Base-by-base conservation (phyloP, 2,797 vertebrate species). In the Darevskia mixta region DNA sequence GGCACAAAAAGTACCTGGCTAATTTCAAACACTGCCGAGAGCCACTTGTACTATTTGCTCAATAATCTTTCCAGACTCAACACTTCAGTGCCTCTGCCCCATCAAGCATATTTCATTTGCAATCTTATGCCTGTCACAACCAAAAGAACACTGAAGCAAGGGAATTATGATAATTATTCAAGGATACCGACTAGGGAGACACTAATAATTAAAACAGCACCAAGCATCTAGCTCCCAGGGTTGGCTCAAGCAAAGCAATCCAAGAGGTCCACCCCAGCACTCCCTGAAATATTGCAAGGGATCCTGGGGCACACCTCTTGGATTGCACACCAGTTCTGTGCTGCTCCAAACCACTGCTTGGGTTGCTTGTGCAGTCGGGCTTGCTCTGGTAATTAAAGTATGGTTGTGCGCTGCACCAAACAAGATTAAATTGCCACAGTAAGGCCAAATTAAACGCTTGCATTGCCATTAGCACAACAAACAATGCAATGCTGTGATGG, bases 101-200 rank as follows among this genome's bases (percentile, higher is more conserved):
- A 71, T 84, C 11, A 25, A 35, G 27, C 7, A 32, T 18, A 64
- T 23, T 15, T 32, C 69, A 83, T 81, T 61, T 49, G 10, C 73
- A 43, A 73, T 32, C 66, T 61, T 80, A 17, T 15, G 32, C 10
- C 78, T 87, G 38, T 73, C 69, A 87, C 11, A 73, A 23, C 29
- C 2, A 61, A 81, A 58, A 88, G 66, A 25, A 78, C 11, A 90
- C 27, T 25, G 61, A 49, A 71, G 69, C 8, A 71, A 87, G 86
- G 41, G 0, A 13, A 75, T 0, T 73, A 80, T 13, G 0, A 79
- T 41, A 87, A 87, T 83, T 64, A 72, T n/a, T 25, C n/a, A 35
- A 25, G 45, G 23, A 6, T 45, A 77, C 25, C 2, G 25, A 29
- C 43, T 77, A 43, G 11, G 78, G 15, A 71, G 35, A 38, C 4